Evolutionary conservation across 2,113 vertebrate genomes (phyloP), one percentile per base, ranked within the genome.

Genomic region (Paedocypris sp.): DNA sequence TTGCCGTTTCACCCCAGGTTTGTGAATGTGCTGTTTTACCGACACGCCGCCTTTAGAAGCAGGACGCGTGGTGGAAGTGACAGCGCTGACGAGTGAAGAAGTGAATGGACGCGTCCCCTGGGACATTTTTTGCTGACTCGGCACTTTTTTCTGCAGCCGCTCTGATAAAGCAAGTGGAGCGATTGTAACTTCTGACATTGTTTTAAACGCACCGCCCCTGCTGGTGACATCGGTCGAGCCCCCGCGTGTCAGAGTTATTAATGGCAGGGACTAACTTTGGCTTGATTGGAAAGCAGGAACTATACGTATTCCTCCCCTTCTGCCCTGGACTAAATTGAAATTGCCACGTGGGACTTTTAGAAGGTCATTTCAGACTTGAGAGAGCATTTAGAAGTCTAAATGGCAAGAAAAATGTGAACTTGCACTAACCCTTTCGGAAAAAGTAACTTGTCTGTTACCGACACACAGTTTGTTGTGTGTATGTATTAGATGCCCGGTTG

Each of bases 301-400:
- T 41, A 64, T 67, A 67, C 54, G 12, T 46, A 54, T 67, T 61
- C 8, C 36, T 39, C 18, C 9, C 52, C 29, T 35, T 13, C 4
- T 12, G 23, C 15, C 28, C 6, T 39, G 32, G 58, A 51, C 18
- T 12, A 25, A 50, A 57, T 31, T 29, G 23, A 57, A 57, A 42
- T 42, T 9, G 38, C 53, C 25, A 5, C 0, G 18, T 42, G 53
- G 11, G 7, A 32, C 53, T n/a, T 22, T 42, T 2, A 3, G 23
- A 57, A 43, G 38, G 38, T 57, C 53, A 57, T 19, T 39, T 9
- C 12, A 36, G 9, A 32, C 51, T 54, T 54, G 20, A 54, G 16
- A 26, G 2, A 39, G 26, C 32, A 38, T 53, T 18, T 39, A 13
- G 15, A 10, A 43, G 26, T 11, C 12, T 18, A 20, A 43, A 28